Evolutionary conservation across 2,797 vertebrate species (phyloP).

Genomic region (Enteromius mattozi): DNA sequence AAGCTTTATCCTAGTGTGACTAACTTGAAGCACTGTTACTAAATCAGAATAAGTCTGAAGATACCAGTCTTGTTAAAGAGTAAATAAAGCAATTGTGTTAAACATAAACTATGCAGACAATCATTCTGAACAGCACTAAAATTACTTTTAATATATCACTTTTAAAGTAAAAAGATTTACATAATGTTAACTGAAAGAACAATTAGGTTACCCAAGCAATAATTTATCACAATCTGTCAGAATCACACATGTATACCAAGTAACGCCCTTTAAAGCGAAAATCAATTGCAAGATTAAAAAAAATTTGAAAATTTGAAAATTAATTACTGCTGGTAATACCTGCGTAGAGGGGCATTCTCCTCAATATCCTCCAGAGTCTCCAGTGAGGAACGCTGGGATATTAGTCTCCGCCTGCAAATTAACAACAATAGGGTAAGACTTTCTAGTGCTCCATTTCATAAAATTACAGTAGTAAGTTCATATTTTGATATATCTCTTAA

Average conservation of each 20-base stretch:
- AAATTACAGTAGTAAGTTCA: neutral
- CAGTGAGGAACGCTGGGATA: conserved; percentile 96
- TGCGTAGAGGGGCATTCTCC: conserved; percentile 96
- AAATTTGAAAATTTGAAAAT: too few species aligned
- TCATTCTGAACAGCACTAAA: neutral
- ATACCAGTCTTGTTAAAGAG: neutral
- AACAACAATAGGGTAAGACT: neutral
- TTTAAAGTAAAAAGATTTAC: neutral
- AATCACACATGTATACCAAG: neutral
- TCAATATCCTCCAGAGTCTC: conserved; percentile 99
- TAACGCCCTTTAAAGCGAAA: neutral
- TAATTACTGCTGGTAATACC: conserved; percentile 72
- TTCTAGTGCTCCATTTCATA: neutral
- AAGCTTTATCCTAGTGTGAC: neutral
- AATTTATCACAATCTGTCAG: neutral
- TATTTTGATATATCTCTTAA: neutral
- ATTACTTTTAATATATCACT: neutral
- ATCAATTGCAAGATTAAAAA: neutral
- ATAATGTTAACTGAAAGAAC: neutral
- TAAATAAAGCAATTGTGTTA: neutral
- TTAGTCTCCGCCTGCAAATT: conserved; percentile 87
- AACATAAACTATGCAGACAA: neutral
- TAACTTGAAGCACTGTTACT: neutral
- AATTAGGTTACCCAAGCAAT: neutral
- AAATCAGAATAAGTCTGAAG: neutral